Percentiles rank a stretch among this genome's conserved stretches.
Conservation (phyloP, 2,113 vertebrate species). For the Mugil cephalus region DNA sequence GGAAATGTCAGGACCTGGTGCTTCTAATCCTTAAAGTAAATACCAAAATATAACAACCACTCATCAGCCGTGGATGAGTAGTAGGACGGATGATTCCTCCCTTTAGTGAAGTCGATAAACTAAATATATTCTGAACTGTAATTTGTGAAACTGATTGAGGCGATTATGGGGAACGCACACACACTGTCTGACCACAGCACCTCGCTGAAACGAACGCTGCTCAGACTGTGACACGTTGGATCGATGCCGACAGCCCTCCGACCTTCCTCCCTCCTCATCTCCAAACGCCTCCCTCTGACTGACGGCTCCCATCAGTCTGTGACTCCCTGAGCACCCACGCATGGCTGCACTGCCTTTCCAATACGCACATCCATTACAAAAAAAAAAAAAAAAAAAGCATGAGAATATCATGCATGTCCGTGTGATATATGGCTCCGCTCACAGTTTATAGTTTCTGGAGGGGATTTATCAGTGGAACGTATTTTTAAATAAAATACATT, state of each 20-base stretch:
- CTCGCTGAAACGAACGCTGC: conserved; percentile 32
- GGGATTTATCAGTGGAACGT: no score
- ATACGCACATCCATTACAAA: not conserved
- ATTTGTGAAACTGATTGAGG: conserved; percentile 6
- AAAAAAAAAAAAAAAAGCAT: not conserved
- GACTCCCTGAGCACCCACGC: conserved; percentile 24
- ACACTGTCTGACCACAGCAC: conserved; percentile 1
- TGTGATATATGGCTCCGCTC: not conserved
- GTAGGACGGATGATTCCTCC: no score
- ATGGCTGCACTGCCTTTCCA: no score
- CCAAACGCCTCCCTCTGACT: conserved; percentile 53
- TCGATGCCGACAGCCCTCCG: conserved; percentile 40
- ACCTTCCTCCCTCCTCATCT: conserved; percentile 41
- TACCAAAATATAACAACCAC: no score
- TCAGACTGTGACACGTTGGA: conserved; percentile 44
- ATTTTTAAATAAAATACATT: no score
- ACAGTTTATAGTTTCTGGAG: not conserved
- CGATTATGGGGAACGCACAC: no score
- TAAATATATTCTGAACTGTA: not conserved
- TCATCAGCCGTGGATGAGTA: no score
- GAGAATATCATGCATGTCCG: not conserved
- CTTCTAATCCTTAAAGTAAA: no score
- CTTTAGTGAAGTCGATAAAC: not conserved
- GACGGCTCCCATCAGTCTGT: conserved; percentile 60
- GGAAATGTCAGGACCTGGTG: no score